A percentile compares a stretch with the other conserved stretches of the same genome.
Conservation (phyloP, 2,113 vertebrate species). For the Colinus virginianus region DNA sequence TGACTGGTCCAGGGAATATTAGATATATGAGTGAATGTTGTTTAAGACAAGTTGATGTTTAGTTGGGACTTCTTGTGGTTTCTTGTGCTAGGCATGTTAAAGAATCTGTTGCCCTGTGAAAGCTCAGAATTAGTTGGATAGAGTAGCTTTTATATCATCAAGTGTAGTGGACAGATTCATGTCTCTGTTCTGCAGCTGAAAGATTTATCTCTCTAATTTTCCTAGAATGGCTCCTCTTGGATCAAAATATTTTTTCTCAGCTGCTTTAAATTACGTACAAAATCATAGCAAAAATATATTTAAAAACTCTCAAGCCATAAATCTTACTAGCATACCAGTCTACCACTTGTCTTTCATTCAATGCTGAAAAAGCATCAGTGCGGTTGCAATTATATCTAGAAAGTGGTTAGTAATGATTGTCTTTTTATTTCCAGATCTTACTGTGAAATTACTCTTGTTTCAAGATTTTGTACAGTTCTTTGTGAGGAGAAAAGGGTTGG, state of each 20-base stretch:
- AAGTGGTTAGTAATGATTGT: background rate
- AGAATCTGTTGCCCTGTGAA: constrained; percentile 29
- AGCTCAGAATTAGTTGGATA: constrained; percentile 35
- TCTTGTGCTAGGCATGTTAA: constrained; percentile 1
- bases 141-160: constrained; percentile 37
- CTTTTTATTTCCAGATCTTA: background rate
- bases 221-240: background rate
- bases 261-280: constrained; percentile 13
- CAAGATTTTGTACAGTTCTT: background rate
- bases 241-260: constrained; percentile 41
- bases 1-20: constrained; percentile 8
- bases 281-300: constrained; percentile 5
- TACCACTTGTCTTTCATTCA: background rate
- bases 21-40: constrained; percentile 26
- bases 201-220: constrained; percentile 42
- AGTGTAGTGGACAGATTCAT: constrained; percentile 45
- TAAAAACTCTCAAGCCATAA: background rate
- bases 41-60: constrained; percentile 22
- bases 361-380: background rate
- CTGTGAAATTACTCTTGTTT: background rate
- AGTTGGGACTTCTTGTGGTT: constrained; percentile 26
- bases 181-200: background rate
- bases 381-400: background rate
- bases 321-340: background rate
- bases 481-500: background rate